Conservation (phyloP, 2,888 invertebrate genomes). For the Platycheirus rosarum region DNA sequence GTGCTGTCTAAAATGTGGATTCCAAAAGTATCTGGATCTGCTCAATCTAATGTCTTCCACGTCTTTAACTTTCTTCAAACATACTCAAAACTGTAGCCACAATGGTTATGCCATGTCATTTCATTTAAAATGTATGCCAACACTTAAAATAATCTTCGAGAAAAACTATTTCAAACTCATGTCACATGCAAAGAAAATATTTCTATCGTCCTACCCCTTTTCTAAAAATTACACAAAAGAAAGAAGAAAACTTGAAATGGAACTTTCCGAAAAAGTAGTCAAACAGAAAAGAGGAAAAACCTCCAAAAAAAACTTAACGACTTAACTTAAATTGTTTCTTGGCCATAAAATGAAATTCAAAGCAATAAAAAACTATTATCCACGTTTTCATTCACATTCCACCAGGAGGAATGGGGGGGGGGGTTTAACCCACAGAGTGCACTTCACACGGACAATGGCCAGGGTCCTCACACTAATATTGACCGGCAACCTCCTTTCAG, state of each 20-base stretch:
- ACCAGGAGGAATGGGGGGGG: neutral
- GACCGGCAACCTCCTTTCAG: slow-evolving; percentile 17
- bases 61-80: slow-evolving; percentile 25
- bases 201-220: neutral
- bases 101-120: slow-evolving; percentile 19
- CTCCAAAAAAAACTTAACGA: slow-evolving; percentile 40
- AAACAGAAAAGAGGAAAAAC: slow-evolving; percentile 32
- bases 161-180: slow-evolving; percentile 43
- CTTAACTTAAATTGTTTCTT: slow-evolving; percentile 50
- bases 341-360: slow-evolving; percentile 59
- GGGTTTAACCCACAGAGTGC: slow-evolving; percentile 32
- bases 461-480: neutral
- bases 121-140: slow-evolving; percentile 23
- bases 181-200: slow-evolving; percentile 29
- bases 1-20: slow-evolving; percentile 2
- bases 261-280: slow-evolving; percentile 18
- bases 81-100: slow-evolving; percentile 13
- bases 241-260: slow-evolving; percentile 18
- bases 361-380: slow-evolving; percentile 58
- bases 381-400: slow-evolving; percentile 38
- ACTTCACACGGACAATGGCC: slow-evolving; percentile 41
- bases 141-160: slow-evolving; percentile 34
- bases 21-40: neutral
- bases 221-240: neutral
- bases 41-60: slow-evolving; percentile 7